Conservation (phyloP, 1,140 invertebrate genomes). For the Teleopsis dalmanni region DNA sequence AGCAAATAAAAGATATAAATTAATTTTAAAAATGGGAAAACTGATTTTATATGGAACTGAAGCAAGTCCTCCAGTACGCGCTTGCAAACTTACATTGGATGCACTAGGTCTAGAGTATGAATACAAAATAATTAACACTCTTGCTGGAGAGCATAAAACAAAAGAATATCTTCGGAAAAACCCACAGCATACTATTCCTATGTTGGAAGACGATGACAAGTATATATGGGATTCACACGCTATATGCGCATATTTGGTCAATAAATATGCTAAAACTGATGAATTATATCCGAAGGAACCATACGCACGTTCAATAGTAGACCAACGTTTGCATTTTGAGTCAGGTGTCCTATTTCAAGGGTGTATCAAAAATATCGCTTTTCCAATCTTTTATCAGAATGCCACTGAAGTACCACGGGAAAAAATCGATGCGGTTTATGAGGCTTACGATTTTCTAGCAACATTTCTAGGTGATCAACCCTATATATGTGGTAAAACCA, state of each 20-base stretch:
- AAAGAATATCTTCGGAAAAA: constrained; percentile 51
- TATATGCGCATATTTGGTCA: constrained; percentile 50
- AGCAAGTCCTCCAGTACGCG: constrained; percentile 46
- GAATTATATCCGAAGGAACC: constrained; percentile 53
- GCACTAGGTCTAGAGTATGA: constrained; percentile 35
- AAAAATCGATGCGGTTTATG: constrained; percentile 38
- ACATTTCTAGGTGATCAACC: constrained; percentile 44
- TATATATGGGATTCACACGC: constrained; percentile 35
- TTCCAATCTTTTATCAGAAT: constrained; percentile 47
- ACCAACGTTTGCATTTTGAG: constrained; percentile 54
- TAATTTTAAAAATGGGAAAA: constrained; percentile 35
- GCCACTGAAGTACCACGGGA: constrained; percentile 18
- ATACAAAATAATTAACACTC: constrained; percentile 49
- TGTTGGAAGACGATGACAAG: constrained; percentile 27
- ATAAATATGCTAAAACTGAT: constrained; percentile 50
- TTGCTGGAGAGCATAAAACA: constrained; percentile 54
- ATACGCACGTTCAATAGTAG: constrained; percentile 46
- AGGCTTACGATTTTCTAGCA: constrained; percentile 47
- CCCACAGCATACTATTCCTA: constrained; percentile 42
- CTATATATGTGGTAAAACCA: constrained; percentile 47
- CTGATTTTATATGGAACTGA: constrained; percentile 45
- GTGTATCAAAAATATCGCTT: constrained; percentile 43
- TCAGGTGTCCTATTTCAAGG: constrained; percentile 51
- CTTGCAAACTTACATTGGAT: constrained; percentile 44
- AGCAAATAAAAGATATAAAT: too few relatives aligned